A percentile compares a stretch with the other conserved stretches of the same genome.
Evolutionary conservation across 2,888 invertebrate genomes (phyloP).

Genomic region (Eugnorisma glareosa): DNA sequence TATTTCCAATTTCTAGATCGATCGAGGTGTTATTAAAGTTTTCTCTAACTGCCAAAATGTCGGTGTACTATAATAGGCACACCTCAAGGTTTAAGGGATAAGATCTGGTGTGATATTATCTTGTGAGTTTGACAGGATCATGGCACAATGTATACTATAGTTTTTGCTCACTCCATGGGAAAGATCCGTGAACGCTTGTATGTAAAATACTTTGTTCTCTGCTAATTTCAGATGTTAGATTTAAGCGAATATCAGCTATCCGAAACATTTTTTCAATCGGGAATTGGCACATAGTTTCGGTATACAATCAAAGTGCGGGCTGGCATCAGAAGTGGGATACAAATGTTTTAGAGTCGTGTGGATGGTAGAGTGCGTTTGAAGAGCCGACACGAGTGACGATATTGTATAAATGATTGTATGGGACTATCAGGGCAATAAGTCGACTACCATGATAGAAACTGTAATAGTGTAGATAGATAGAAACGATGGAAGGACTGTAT

Average conservation of each 20-base stretch:
- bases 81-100: background rate
- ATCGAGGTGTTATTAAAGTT: background rate
- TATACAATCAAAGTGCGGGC: conserved; percentile 6
- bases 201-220: background rate
- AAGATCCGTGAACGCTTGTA: background rate
- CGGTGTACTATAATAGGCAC: background rate
- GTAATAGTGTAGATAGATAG: background rate
- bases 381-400: background rate
- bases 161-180: background rate
- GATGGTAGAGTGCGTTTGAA: conserved; percentile 12
- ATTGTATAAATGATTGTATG: background rate
- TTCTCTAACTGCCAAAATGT: background rate
- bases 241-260: background rate
- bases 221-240: background rate
- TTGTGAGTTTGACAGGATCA: background rate
- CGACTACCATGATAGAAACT: background rate
- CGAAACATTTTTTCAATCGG: background rate
- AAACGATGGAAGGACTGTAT: background rate
- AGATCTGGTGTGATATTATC: background rate
- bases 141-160: background rate
- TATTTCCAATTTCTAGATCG: background rate
- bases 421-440: background rate
- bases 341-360: conserved; percentile 13
- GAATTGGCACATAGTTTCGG: background rate
- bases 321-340: background rate